phyloP scores from a whole-genome alignment of 1,140 invertebrate species.

The Psilanteris sp. region DNA sequence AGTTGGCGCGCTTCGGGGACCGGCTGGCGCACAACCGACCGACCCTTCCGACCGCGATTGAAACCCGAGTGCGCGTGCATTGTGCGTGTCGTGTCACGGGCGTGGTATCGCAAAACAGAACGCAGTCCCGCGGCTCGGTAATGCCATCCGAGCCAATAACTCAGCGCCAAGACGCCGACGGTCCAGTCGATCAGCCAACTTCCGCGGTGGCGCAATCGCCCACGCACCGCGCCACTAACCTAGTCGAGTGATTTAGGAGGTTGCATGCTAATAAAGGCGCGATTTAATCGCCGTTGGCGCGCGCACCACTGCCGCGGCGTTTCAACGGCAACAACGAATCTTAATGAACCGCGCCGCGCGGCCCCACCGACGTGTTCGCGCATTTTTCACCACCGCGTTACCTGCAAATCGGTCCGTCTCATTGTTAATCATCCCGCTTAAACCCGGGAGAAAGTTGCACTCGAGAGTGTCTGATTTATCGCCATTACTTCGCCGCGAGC shows the following conservation, averaged over 20 bases:
- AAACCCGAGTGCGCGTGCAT: slow-evolving; percentile 62
- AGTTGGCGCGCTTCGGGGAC: slow-evolving; percentile 68
- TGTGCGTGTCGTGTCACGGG: slow-evolving; percentile 16
- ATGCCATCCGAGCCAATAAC: slow-evolving; percentile 45
- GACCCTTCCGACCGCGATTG: no score
- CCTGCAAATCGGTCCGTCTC: slow-evolving; percentile 17
- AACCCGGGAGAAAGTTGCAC: slow-evolving; percentile 11
- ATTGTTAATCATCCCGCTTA: slow-evolving; percentile 21
- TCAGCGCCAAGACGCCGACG: slow-evolving; percentile 50
- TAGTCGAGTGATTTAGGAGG: slow-evolving; percentile 57
- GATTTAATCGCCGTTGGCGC: slow-evolving; percentile 28
- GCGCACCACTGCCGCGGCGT: slow-evolving; percentile 20
- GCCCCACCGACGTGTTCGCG: not conserved
- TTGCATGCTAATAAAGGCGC: slow-evolving; percentile 48
- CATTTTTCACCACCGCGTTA: slow-evolving; percentile 3
- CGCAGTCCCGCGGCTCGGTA: slow-evolving; percentile 23
- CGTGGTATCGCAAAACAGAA: slow-evolving; percentile 14
- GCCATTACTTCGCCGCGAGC: not conserved
- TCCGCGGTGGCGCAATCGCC: slow-evolving; percentile 37
- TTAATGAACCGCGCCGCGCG: slow-evolving; percentile 30
- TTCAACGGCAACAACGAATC: slow-evolving; percentile 46
- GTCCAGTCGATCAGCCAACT: slow-evolving; percentile 29
- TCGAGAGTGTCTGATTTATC: slow-evolving; percentile 17
- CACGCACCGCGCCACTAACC: slow-evolving; percentile 37
- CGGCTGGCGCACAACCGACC: no score